Evolutionary conservation across 2,888 invertebrate genomes (phyloP).

Genomic region (Agrenia bidenticulata): DNA sequence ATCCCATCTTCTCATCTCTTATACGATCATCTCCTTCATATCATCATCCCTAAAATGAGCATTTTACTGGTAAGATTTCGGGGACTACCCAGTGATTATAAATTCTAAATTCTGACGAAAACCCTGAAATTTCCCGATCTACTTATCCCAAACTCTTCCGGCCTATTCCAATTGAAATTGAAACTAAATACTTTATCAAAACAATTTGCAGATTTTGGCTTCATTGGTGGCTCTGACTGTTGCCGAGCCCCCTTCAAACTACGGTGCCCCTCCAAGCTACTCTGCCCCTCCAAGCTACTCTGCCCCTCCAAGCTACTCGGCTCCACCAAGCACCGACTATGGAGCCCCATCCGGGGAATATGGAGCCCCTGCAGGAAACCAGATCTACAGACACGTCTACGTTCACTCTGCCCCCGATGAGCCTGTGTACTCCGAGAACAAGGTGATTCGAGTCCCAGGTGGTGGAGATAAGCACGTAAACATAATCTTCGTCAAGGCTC

Average conservation of each 20-base stretch:
- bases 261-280: conserved; percentile 21
- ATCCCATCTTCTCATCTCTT: no score
- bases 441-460: conserved; percentile 33
- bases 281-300: conserved; percentile 21
- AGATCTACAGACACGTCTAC: not conserved
- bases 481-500: conserved; percentile 34
- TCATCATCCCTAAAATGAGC: no score
- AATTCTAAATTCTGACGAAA: no score
- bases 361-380: not conserved
- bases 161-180: no score
- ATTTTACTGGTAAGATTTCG: no score
- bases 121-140: no score
- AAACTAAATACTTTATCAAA: no score
- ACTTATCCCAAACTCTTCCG: no score
- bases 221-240: conserved; percentile 25
- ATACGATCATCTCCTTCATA: no score
- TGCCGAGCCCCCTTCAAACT: conserved; percentile 26
- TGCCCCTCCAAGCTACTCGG: not conserved
- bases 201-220: conserved; percentile 17
- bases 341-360: conserved; percentile 19
- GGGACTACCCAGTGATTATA: no score
- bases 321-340: conserved; percentile 19
- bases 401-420: conserved; percentile 26
- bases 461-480: conserved; percentile 36
- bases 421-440: conserved; percentile 23